Evolutionary conservation across 1,140 invertebrate genomes (phyloP), one percentile per base, ranked within the genome.

Genomic region (Brachionus asplanchnoidis): DNA sequence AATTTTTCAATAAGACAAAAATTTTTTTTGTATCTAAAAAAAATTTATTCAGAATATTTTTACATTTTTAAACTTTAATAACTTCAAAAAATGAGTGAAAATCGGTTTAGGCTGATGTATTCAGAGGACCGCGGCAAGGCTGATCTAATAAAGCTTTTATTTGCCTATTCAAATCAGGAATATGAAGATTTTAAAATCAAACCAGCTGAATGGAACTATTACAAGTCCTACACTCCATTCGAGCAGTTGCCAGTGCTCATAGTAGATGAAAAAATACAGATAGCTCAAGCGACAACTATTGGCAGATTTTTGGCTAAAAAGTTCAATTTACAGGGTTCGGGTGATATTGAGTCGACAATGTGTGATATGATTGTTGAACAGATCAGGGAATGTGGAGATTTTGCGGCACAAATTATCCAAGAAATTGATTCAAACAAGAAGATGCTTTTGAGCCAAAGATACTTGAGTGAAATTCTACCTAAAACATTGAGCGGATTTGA

Each of bases 361-460:
- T 82, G 79, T 68, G 79, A 82, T 12, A 82, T 82, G 79, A 23
- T 82, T 28, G 53, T 82, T 68, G 79, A 82, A 26, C 79, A 82
- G 28, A 44, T 82, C 7, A 60, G 79, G 17, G 79, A 82, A 28
- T 82, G 79, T 46, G 65, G 50, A 2, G 79, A 82, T 28, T 20
- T 65, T 60, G 50, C 79, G 2, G 14, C 32, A 14, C 53, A 44
- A 60, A 68, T 68, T 14, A 82, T 65, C 9, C 53, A 60, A 60
- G 79, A 82, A 65, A 20, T 44, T 1, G 79, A 82, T 65, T 36
- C 42, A 3, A 60, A 65, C 79, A 82, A 65, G 17, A 42, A 56
- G 65, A 82, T 3, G 6, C 17, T 82, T 17, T 9, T 82, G 7
- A 46, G 9, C 42, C 50, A 46, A 42, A 82, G 65, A 44, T 82